Percentiles rank a stretch among this genome's conserved stretches.
phyloP scores from a whole-genome alignment of 1,140 invertebrate species.

The Drosophila repletoides region DNA sequence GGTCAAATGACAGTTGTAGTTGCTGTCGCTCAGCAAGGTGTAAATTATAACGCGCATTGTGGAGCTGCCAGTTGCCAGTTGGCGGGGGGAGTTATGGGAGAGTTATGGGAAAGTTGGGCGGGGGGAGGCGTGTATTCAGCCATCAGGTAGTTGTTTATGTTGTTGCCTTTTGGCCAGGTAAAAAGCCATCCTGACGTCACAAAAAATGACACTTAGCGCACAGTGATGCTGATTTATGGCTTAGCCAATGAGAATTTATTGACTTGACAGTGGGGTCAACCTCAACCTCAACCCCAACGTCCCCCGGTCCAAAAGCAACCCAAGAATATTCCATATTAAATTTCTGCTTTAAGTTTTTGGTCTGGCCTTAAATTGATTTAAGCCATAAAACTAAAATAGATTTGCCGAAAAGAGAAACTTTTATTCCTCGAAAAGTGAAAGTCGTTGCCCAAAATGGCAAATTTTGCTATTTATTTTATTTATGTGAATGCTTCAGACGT shows the following conservation, averaged over 20 bases:
- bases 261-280: constrained; percentile 73
- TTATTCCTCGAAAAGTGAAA: constrained; percentile 6
- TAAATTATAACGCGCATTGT: constrained; percentile 79
- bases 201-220: constrained; percentile 80
- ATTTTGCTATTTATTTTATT: constrained; percentile 74
- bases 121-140: too few species aligned
- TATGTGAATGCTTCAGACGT: constrained; percentile 6
- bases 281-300: constrained; percentile 34
- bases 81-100: too few species aligned
- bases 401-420: constrained; percentile 39
- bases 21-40: constrained; percentile 57
- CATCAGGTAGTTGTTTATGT: constrained; percentile 39
- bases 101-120: too few species aligned
- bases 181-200: constrained; percentile 72
- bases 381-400: constrained; percentile 47
- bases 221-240: constrained; percentile 79
- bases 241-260: constrained; percentile 80
- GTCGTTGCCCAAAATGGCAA: constrained; percentile 61
- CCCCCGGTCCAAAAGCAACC: constrained; percentile 10
- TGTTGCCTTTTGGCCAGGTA: constrained; percentile 66
- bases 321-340: constrained; percentile 32
- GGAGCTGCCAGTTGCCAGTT: constrained; percentile 55
- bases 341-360: constrained; percentile 44
- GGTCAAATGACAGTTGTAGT: constrained; percentile 77
- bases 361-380: constrained; percentile 58